A percentile compares a stretch with the other conserved stretches of the same genome.
These are phyloP conservation scores for Halocynthia aurantium DNA, from an alignment of 23 tunicate genomes.

Conservation along the genomic window DNA sequence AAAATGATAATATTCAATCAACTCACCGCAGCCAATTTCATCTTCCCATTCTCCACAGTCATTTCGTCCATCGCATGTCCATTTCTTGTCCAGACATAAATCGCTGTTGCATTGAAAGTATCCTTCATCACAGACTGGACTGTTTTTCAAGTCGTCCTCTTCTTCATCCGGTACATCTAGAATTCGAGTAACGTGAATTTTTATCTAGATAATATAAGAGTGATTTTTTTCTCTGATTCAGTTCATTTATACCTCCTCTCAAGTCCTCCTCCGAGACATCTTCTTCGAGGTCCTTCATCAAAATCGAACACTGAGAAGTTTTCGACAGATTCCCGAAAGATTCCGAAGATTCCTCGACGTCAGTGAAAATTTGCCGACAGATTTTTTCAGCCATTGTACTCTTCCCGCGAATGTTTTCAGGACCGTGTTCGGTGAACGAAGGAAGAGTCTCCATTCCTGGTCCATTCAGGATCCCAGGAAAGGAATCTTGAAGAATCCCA, in stretches of 20 bases:
- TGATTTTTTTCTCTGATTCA: too few relatives aligned
- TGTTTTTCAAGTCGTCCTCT: neutral
- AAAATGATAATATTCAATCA: neutral
- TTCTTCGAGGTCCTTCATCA: too few relatives aligned
- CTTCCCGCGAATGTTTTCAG: neutral
- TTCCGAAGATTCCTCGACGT: neutral
- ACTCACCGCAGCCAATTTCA: conserved; percentile 57
- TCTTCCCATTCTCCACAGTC: conserved; percentile 72
- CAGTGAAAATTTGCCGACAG: neutral
- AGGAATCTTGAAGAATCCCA: neutral
- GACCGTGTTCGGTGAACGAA: neutral
- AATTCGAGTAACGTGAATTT: too few relatives aligned
- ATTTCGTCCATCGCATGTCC: conserved; percentile 80
- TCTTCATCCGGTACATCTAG: too few relatives aligned
- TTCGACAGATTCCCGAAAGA: too few relatives aligned
- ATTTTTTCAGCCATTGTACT: neutral
- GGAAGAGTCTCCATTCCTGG: neutral
- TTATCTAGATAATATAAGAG: too few relatives aligned
- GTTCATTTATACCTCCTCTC: too few relatives aligned
- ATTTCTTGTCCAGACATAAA: conserved; percentile 49
- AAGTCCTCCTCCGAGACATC: too few relatives aligned
- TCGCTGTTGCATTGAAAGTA: conserved; percentile 34
- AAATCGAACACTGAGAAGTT: too few relatives aligned
- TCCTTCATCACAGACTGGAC: conserved; percentile 21
- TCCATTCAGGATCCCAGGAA: neutral